Evolutionary conservation across 1,140 invertebrate genomes (phyloP).

Genomic region (Leguminivora glycinivorella): DNA sequence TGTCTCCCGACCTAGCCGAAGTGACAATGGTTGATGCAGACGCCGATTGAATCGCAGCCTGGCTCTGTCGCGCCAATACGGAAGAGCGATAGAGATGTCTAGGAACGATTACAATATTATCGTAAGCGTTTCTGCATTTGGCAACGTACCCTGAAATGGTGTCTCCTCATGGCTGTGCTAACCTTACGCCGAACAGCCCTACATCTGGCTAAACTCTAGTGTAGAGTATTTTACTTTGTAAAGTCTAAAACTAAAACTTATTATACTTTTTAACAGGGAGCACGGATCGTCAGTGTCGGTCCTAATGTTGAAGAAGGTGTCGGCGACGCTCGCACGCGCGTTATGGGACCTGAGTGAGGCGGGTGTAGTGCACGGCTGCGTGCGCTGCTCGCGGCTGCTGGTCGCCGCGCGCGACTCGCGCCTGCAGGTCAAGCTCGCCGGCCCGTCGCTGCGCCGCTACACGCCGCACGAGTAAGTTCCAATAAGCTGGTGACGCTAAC

Average conservation of each 20-base stretch:
- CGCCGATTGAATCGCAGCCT: too few relatives aligned
- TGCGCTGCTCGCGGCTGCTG: constrained; percentile 90
- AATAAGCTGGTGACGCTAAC: constrained; percentile 77
- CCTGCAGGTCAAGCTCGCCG: constrained; percentile 88
- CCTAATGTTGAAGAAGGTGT: constrained; percentile 88
- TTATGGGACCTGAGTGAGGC: constrained; percentile 90
- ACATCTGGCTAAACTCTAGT: too few relatives aligned
- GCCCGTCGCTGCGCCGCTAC: constrained; percentile 84
- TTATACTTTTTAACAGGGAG: constrained; percentile 44
- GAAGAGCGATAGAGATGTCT: too few relatives aligned
- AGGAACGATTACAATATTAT: too few relatives aligned
- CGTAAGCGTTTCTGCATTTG: too few relatives aligned
- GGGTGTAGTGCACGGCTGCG: constrained; percentile 90
- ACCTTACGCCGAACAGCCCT: too few relatives aligned
- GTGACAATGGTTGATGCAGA: too few relatives aligned
- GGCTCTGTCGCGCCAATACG: too few relatives aligned
- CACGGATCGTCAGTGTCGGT: constrained; percentile 80
- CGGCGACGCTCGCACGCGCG: constrained; percentile 87
- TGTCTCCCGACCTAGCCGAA: too few relatives aligned
- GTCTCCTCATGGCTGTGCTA: too few relatives aligned
- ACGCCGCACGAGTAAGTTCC: constrained; percentile 82
- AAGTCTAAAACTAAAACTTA: background rate
- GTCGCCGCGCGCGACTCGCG: constrained; percentile 84
- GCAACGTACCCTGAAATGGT: too few relatives aligned
- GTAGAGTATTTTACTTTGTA: background rate